Percentiles rank a stretch among this genome's conserved stretches.
These are phyloP conservation scores for Beris chalybata DNA, from an alignment of 2,888 invertebrate genomes.

Conservation along the genomic window DNA sequence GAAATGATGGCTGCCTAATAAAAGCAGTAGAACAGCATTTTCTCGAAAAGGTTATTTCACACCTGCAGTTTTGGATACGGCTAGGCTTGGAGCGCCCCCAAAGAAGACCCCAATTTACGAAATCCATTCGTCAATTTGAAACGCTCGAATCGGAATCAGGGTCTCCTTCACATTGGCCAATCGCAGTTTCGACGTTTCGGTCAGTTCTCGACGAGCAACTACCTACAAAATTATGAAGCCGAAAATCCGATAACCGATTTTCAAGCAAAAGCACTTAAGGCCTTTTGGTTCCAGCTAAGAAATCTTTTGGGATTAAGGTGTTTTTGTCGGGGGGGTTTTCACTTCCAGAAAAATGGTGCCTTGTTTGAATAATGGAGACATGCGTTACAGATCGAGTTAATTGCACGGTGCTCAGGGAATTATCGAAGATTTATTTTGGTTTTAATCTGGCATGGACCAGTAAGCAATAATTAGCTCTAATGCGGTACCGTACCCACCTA, in stretches of 20 bases:
- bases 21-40: constrained; percentile 6
- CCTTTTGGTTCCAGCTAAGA: too few species aligned
- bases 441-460: background rate
- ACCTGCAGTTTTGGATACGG: background rate
- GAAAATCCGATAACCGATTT: too few species aligned
- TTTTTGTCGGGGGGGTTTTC: too few species aligned
- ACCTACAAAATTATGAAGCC: too few species aligned
- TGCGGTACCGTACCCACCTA: background rate
- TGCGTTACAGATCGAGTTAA: constrained; percentile 17
- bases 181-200: background rate
- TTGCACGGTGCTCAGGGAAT: constrained; percentile 3
- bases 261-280: too few species aligned
- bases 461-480: constrained; percentile 3
- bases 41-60: constrained; percentile 5
- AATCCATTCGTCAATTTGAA: constrained; percentile 19
- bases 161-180: constrained; percentile 14
- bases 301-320: too few species aligned
- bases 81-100: background rate
- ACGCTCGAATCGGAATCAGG: constrained; percentile 25
- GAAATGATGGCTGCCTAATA: background rate
- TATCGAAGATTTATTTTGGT: constrained; percentile 18
- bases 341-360: too few species aligned
- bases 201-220: too few species aligned
- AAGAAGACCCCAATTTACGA: constrained; percentile 8
- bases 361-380: constrained; percentile 17